A percentile compares a stretch with the other conserved stretches of the same genome.
These are phyloP conservation scores for Micromesistius poutassou DNA, from an alignment of 2,797 vertebrate genomes.

Conservation along the genomic window DNA sequence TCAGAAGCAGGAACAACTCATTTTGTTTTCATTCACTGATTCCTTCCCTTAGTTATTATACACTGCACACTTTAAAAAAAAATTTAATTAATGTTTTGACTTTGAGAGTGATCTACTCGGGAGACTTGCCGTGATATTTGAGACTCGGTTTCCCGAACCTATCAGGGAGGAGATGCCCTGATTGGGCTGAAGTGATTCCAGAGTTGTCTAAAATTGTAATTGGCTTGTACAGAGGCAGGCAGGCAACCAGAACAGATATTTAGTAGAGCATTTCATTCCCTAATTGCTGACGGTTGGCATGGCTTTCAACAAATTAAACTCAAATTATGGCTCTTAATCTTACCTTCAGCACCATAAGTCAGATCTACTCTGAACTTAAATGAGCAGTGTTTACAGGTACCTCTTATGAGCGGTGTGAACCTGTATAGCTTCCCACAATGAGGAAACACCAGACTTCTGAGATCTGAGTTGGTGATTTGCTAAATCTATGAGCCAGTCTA, in stretches of 20 bases:
- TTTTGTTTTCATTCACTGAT: constrained; percentile 46
- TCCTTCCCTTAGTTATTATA: constrained; percentile 2
- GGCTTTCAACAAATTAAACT: background rate
- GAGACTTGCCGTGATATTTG: background rate
- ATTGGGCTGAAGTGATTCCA: background rate
- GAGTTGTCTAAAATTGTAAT: background rate
- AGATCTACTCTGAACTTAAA: constrained; percentile 33
- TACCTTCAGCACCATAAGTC: background rate
- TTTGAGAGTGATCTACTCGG: background rate
- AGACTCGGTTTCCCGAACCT: background rate
- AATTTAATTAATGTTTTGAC: background rate
- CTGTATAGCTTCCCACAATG: background rate
- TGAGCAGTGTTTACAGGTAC: constrained; percentile 15
- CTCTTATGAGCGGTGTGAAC: background rate
- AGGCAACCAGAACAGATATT: background rate
- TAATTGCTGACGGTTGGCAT: background rate
- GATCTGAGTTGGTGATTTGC: too few species aligned
- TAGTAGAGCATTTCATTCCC: background rate
- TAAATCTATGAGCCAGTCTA: background rate
- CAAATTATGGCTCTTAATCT: background rate
- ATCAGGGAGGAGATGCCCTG: constrained; percentile 15
- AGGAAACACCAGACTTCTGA: too few species aligned
- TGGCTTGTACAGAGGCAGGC: background rate
- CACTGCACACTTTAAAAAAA: background rate
- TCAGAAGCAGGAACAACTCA: constrained; percentile 33